Base-by-base conservation (phyloP, 1,140 invertebrate genomes). In the Papilio xuthus region DNA sequence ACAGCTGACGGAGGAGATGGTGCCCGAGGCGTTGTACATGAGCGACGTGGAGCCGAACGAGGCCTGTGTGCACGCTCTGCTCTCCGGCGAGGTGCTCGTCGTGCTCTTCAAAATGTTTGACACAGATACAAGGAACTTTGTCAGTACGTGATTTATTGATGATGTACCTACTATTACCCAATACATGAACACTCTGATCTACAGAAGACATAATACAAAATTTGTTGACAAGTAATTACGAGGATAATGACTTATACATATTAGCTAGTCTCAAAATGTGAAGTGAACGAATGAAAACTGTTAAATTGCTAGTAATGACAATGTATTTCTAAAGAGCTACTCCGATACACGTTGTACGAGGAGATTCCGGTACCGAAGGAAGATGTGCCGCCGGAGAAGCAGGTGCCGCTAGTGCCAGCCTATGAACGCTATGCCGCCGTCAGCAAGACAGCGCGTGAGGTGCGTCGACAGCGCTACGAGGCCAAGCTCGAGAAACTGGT, bases 31-130 rank as follows among this genome's bases (percentile, higher is more conserved):
- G 4, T 56, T 94, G 8, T 94, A 93, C 81, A 92, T 93, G 91
- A 92, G 92, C 75, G 92, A 94, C 80, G 87, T 94, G 63, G 91
- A 93, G 0, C 87, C 85, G 0, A 94, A 94, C 76, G 91, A 93
- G 63, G 92, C 92, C 2, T 93, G 91, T 72, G 37, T 94, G 0
- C 82, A 94, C 60, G 86, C 89, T 1, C 85, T 94, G 0, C 78
- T 88, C 72, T 84, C 81, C 0, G 91, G 88, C 15, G 83, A 86
- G 23, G 87, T 80, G 7, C 77, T 94, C 9, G 81, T 91, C 1
- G 92, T 94, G 2, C 79, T 92, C 0, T 93, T 93, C 82, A 94
- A 91, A 78, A 92, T 92, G 88, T 83, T 86, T 4, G 92, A 94
- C 0, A 86, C 82, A 0, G 92, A 92, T 70, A 75, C 76, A 26